Conservation (phyloP, 2,113 vertebrate species). For the Zosterops hypoxanthus region DNA sequence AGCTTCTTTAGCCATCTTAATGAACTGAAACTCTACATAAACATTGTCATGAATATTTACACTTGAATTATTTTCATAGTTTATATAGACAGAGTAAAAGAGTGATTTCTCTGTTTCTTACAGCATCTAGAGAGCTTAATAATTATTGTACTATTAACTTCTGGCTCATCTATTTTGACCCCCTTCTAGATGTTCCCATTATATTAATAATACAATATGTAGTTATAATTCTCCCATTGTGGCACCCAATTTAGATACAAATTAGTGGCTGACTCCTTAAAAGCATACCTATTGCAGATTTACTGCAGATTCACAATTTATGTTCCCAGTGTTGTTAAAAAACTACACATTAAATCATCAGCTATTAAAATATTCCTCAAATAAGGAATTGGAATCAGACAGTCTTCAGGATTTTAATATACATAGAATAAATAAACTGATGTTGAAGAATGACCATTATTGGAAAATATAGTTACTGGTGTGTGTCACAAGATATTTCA, state of each 20-base stretch:
- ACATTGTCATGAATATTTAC: background rate
- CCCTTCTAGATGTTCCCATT: background rate
- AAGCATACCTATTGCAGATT: background rate
- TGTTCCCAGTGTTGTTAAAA: background rate
- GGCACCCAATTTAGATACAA: background rate
- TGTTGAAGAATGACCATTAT: background rate
- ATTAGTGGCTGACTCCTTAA: background rate
- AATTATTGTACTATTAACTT: background rate
- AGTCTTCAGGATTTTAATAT: background rate
- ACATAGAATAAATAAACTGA: background rate
- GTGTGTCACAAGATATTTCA: background rate
- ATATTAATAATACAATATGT: background rate
- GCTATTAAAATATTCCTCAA: background rate
- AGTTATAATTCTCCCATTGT: background rate
- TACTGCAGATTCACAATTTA: background rate
- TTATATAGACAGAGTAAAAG: background rate
- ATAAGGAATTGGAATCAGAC: fast-evolving
- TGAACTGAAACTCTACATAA: background rate
- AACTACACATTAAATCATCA: background rate
- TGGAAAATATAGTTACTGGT: background rate
- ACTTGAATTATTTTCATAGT: background rate
- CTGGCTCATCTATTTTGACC: background rate
- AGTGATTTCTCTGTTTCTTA: background rate
- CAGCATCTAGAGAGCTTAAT: background rate
- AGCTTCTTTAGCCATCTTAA: background rate